Evolutionary conservation across 1,140 invertebrate genomes (phyloP).

Genomic region (Drosophila burlai): DNA sequence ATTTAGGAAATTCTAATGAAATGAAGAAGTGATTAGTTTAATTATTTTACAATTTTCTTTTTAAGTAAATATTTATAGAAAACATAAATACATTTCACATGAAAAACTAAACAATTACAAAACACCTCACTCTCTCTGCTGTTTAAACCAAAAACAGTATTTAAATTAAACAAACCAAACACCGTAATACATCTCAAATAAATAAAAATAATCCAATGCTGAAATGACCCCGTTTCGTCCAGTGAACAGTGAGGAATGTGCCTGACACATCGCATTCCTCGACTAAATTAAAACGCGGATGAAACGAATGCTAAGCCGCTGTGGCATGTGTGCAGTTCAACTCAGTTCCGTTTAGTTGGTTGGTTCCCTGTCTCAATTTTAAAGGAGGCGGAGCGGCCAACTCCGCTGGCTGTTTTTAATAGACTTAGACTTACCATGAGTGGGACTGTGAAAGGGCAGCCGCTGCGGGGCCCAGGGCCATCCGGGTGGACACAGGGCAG

Average conservation of each 20-base stretch:
- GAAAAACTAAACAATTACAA: no score
- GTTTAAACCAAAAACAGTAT: not conserved
- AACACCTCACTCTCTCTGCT: not conserved
- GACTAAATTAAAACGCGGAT: slow-evolving; percentile 29
- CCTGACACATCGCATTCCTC: slow-evolving; percentile 48
- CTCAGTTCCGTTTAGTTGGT: slow-evolving; percentile 12
- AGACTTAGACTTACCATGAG: slow-evolving; percentile 80
- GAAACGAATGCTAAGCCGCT: slow-evolving; percentile 45
- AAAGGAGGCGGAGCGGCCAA: slow-evolving; percentile 6
- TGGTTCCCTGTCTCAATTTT: slow-evolving; percentile 19
- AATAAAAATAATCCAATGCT: not conserved
- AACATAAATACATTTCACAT: no score
- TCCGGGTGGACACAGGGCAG: slow-evolving; percentile 87
- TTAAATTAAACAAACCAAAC: no score
- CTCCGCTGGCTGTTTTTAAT: slow-evolving; percentile 38
- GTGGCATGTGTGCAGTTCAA: slow-evolving; percentile 29
- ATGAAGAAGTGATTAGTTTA: no score
- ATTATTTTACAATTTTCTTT: no score
- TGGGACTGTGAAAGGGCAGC: slow-evolving; percentile 85
- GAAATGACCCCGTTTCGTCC: not conserved
- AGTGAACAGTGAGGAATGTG: slow-evolving; percentile 31
- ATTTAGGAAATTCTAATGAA: no score
- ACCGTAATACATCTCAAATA: not conserved
- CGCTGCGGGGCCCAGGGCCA: slow-evolving; percentile 86
- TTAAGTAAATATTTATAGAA: no score